phyloP scores from a whole-genome alignment of 2,888 invertebrate species.

The Microctonus brassicae region DNA sequence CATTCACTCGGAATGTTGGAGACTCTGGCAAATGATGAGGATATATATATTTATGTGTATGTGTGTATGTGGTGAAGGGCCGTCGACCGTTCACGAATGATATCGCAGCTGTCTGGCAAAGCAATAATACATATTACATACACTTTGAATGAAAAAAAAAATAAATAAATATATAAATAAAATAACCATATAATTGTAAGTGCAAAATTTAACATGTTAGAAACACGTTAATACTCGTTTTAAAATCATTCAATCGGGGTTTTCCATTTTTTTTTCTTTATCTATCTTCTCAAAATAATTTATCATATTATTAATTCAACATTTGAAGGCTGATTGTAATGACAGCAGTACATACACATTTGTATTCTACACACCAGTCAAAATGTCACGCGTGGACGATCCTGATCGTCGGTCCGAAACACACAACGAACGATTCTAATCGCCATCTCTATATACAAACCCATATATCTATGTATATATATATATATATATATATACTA shows the following conservation, averaged over 20 bases:
- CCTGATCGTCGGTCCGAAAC: slow-evolving; percentile 58
- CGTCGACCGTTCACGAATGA: slow-evolving; percentile 38
- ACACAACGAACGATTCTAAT: slow-evolving; percentile 57
- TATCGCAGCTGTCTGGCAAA: slow-evolving; percentile 37
- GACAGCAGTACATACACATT: not conserved
- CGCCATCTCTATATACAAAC: slow-evolving; percentile 29
- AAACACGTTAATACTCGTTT: too few relatives aligned
- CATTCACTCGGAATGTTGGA: slow-evolving; percentile 30
- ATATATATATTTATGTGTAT: not conserved
- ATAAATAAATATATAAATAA: too few relatives aligned
- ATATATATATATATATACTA: not conserved
- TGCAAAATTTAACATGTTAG: too few relatives aligned
- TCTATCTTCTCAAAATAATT: slow-evolving; percentile 9
- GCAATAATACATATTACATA: slow-evolving; percentile 22
- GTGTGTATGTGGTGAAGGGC: slow-evolving; percentile 35
- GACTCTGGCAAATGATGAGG: slow-evolving; percentile 11
- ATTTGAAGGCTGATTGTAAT: not conserved
- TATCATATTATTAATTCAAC: not conserved
- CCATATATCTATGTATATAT: too few relatives aligned
- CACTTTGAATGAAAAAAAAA: not conserved
- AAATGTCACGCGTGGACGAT: slow-evolving; percentile 61
- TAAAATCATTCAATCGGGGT: too few relatives aligned
- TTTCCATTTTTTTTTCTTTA: not conserved
- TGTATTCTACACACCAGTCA: slow-evolving; percentile 45
- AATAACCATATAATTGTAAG: too few relatives aligned